Conservation (phyloP, 1,140 invertebrate genomes). For the Lepidurus couesii region DNA sequence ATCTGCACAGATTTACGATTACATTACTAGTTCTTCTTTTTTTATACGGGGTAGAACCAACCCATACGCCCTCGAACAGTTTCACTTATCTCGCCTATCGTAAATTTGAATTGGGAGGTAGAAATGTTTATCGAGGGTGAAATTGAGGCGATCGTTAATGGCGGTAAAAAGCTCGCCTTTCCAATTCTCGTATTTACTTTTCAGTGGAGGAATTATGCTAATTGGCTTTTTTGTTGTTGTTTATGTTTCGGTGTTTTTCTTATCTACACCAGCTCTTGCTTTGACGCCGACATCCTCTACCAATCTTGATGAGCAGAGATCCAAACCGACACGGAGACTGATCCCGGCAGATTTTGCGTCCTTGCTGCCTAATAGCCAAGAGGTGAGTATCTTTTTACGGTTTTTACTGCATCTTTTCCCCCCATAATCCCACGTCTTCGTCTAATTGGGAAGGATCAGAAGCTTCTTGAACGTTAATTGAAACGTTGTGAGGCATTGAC, state of each 20-base stretch:
- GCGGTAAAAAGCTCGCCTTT: neutral
- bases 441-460: neutral
- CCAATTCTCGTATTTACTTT: neutral
- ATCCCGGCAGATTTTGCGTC: neutral
- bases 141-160: neutral
- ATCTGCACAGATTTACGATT: neutral
- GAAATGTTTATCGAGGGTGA: neutral
- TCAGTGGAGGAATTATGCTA: neutral
- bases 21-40: neutral
- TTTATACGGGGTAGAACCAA: neutral
- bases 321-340: neutral
- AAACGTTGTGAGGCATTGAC: neutral
- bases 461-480: neutral
- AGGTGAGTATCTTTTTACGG: neutral
- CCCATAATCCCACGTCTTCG: neutral
- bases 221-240: neutral
- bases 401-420: neutral
- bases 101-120: neutral
- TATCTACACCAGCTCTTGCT: neutral
- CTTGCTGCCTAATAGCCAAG: neutral
- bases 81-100: neutral
- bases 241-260: too few relatives aligned
- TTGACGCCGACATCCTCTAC: neutral
- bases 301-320: neutral
- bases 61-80: neutral